phyloP scores from a whole-genome alignment of 2,113 vertebrate genomes.

The Channa maculata region DNA sequence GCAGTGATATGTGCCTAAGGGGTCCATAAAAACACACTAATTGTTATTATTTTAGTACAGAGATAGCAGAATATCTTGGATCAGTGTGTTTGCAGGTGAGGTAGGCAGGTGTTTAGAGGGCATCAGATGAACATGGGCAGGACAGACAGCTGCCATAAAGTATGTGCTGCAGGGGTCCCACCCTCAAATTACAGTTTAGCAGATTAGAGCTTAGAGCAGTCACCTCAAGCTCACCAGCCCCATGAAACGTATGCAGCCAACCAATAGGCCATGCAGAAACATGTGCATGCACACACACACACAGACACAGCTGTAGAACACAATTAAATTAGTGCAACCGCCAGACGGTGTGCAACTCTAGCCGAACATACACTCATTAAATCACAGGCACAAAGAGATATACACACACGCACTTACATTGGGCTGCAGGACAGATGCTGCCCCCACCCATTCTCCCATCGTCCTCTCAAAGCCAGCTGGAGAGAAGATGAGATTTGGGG shows the following conservation, averaged over 20 bases:
- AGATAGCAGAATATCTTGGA: neutral
- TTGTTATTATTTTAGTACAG: neutral
- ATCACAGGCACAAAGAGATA: constrained; percentile 41
- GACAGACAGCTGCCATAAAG: constrained; percentile 50
- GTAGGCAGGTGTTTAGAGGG: constrained; percentile 30
- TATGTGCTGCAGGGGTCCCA: constrained; percentile 35
- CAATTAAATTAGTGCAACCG: constrained; percentile 72
- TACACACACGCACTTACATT: constrained; percentile 14
- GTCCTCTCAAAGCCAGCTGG: constrained; percentile 67
- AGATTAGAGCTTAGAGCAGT: constrained; percentile 67
- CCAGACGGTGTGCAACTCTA: constrained; percentile 44
- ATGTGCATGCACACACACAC: constrained; percentile 23
- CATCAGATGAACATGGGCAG: constrained; percentile 17
- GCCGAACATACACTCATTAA: constrained; percentile 50
- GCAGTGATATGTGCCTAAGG: constrained; percentile 13
- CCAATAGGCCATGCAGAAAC: constrained; percentile 18
- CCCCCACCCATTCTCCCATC: constrained; percentile 35
- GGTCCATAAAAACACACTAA: neutral
- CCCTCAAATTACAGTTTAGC: constrained; percentile 66
- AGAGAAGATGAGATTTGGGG: constrained; percentile 73
- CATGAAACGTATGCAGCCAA: constrained; percentile 28
- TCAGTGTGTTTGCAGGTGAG: constrained; percentile 34
- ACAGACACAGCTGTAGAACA: constrained; percentile 59
- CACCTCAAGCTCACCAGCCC: constrained; percentile 50
- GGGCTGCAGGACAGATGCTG: constrained; percentile 58